Evolutionary conservation across 1,140 invertebrate species (phyloP).

Genomic region (Drosophila asahinai): DNA sequence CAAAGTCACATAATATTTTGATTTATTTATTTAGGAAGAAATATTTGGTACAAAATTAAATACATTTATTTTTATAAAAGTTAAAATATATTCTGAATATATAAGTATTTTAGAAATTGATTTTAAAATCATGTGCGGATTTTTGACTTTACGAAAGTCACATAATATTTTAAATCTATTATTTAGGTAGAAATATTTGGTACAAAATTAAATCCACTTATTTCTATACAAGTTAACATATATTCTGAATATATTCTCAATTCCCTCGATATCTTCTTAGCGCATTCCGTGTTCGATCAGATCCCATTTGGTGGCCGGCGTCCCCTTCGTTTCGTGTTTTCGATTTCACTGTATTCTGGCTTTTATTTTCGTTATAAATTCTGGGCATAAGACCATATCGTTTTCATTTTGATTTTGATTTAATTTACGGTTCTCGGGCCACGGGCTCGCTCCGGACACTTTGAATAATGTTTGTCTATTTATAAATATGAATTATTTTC

Average conservation of each 20-base stretch:
- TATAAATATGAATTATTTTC: slow-evolving; percentile 82
- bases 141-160: too few relatives aligned
- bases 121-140: too few relatives aligned
- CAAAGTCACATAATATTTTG: too few relatives aligned
- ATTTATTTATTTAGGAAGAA: too few relatives aligned
- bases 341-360: slow-evolving; percentile 51
- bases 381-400: slow-evolving; percentile 76
- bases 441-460: slow-evolving; percentile 58
- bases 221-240: too few relatives aligned
- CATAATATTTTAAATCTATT: too few relatives aligned
- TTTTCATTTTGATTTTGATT: slow-evolving; percentile 81
- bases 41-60: too few relatives aligned
- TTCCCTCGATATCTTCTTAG: not conserved
- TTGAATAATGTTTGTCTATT: slow-evolving; percentile 83
- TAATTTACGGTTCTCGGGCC: slow-evolving; percentile 80
- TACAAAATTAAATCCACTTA: too few relatives aligned
- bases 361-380: slow-evolving; percentile 78
- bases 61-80: too few relatives aligned
- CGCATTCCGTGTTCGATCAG: slow-evolving; percentile 4
- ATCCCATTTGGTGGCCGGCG: not conserved
- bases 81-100: not conserved
- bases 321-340: slow-evolving; percentile 37
- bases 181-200: too few relatives aligned
- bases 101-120: too few relatives aligned
- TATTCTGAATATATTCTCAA: not conserved